These are phyloP conservation scores for Drosophila serrata DNA, from an alignment of 1,140 invertebrate species.

Conservation along the genomic window DNA sequence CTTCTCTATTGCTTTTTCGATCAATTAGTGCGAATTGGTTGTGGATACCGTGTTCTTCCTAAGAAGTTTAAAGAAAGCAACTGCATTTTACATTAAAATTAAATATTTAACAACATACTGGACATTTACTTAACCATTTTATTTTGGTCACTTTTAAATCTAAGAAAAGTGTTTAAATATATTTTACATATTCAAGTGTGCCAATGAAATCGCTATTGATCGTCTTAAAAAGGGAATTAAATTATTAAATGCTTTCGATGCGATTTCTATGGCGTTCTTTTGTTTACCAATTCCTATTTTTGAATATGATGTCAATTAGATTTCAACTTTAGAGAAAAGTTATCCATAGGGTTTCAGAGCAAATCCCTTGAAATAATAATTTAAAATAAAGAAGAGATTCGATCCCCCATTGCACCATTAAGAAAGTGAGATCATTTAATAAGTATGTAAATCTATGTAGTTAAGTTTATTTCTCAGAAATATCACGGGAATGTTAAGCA, in stretches of 20 bases:
- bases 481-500: constrained; percentile 64
- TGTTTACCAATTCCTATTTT: too few relatives aligned
- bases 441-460: constrained; percentile 31
- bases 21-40: constrained; percentile 2
- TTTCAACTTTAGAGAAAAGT: neutral
- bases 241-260: neutral
- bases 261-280: neutral
- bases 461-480: constrained; percentile 67
- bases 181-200: neutral
- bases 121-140: neutral
- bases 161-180: neutral
- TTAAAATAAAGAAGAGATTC: constrained; percentile 6
- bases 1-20: constrained; percentile 8
- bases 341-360: neutral
- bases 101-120: neutral
- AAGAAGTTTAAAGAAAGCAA: neutral
- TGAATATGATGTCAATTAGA: neutral
- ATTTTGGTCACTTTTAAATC: neutral
- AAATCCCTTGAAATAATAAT: neutral
- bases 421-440: neutral
- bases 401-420: neutral
- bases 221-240: neutral
- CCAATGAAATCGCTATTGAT: neutral
- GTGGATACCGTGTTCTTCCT: neutral
- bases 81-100: neutral